Base-by-base conservation (phyloP, 2,797 vertebrate genomes). In the Australoheros facetus region DNA sequence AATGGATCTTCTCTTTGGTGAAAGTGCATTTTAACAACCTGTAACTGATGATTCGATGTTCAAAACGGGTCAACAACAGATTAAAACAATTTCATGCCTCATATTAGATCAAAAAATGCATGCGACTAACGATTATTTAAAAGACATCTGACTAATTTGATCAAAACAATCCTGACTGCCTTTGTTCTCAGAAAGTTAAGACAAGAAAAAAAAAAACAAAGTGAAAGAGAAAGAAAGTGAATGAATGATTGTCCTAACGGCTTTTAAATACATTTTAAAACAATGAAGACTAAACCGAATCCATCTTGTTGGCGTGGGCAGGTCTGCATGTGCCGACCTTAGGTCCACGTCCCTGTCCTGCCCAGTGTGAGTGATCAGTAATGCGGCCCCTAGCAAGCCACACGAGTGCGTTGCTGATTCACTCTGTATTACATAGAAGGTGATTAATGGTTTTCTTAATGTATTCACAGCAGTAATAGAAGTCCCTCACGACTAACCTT, bases 361-460 rank as follows among this genome's bases (percentile, higher is more conserved):
- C 79, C 84, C 79, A 69, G 51, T 81, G 62, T 86, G 87, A 91
- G 71, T 83, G 82, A 92, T 90, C 85, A 87, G 87, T 72, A 92
- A 81, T 81, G 85, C 88, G 78, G 80, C 85, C 87, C 86, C 82
- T 77, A 80, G 83, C 39, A 59, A 87, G 56, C 85, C 89, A 90
- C 91, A 93, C 92, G 94, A 93, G 84, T 91, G 89, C 92, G 91
- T 91, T 83, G 66, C 91, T 90, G 91, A 94, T 93, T 94, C 89
- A 92, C 85, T 92, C 85, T 80, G 84, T 92, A 86, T 89, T 87
- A 91, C 93, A 89, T 72, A 37, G 78, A 88, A 91, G 8, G 79
- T 95, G 95, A 96, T 95, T 95, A 94, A 95, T 95, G 92, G 91
- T 93, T 94, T 95, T 93, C 91, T 92, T 95, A 95, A 95, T 95